phyloP scores from a whole-genome alignment of 2,888 invertebrate species.

The Pachydiplax longipennis region DNA sequence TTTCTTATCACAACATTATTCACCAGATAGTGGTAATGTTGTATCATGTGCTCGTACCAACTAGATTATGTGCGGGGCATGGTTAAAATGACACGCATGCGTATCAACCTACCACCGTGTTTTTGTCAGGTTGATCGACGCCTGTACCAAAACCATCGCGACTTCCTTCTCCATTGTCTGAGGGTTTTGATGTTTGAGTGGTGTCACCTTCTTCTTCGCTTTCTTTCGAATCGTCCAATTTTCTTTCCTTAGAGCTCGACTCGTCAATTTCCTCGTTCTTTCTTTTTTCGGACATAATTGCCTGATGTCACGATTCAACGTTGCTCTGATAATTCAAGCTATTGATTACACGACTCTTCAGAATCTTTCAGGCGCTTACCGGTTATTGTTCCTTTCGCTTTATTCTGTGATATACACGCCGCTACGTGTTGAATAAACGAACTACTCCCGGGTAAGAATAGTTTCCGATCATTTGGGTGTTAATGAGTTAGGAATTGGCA shows the following conservation, averaged over 20 bases:
- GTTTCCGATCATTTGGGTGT: neutral
- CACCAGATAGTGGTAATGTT: neutral
- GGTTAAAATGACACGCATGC: slow-evolving; percentile 44
- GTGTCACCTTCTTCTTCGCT: slow-evolving; percentile 40
- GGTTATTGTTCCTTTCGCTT: slow-evolving; percentile 44
- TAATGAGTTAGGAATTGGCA: neutral
- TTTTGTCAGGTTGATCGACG: slow-evolving; percentile 45
- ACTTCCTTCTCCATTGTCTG: slow-evolving; percentile 45
- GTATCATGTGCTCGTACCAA: slow-evolving; percentile 15
- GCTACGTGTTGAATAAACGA: slow-evolving; percentile 45
- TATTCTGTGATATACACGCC: slow-evolving; percentile 44
- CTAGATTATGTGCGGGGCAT: slow-evolving; percentile 37
- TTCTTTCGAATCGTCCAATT: slow-evolving; percentile 47
- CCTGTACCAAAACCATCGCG: slow-evolving; percentile 44
- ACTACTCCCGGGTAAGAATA: slow-evolving; percentile 39
- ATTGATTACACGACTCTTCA: slow-evolving; percentile 42
- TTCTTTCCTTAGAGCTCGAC: slow-evolving; percentile 48
- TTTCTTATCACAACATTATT: neutral
- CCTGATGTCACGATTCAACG: slow-evolving; percentile 45
- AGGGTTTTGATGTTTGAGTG: slow-evolving; percentile 1
- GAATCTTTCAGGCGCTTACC: slow-evolving; percentile 40
- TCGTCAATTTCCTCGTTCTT: slow-evolving; percentile 49
- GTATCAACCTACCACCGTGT: slow-evolving; percentile 45
- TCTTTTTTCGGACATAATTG: slow-evolving; percentile 50
- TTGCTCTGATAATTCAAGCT: slow-evolving; percentile 19